A percentile compares a stretch with the other conserved stretches of the same genome.
These are phyloP conservation scores for Smittia sp. DNA, from an alignment of 2,888 invertebrate genomes.

Conservation along the genomic window DNA sequence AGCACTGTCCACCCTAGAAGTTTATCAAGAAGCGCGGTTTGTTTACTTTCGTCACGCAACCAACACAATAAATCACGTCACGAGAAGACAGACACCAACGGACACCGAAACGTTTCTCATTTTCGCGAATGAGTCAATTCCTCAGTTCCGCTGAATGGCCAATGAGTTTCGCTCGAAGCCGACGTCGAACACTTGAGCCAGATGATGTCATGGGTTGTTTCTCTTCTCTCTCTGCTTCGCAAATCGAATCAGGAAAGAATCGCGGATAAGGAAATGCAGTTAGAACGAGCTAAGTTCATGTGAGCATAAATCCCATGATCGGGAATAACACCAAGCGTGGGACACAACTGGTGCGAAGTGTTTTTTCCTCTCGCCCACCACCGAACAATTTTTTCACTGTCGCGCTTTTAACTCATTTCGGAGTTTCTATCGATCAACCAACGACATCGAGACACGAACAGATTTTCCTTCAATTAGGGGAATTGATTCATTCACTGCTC, in stretches of 20 bases:
- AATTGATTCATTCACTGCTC: not conserved
- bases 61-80: not conserved
- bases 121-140: not conserved
- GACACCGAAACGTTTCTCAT: not conserved
- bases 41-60: not conserved
- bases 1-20: too few relatives aligned
- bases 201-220: not conserved
- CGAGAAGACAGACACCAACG: too few relatives aligned
- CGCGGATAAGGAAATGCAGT: not conserved
- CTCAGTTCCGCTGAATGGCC: not conserved
- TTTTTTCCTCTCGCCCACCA: not conserved
- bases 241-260: not conserved
- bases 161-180: not conserved
- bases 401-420: not conserved
- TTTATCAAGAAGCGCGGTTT: too few relatives aligned
- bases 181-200: not conserved
- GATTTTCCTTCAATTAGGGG: not conserved
- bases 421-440: not conserved
- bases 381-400: not conserved
- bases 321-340: not conserved
- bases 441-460: not conserved
- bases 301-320: not conserved
- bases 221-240: not conserved
- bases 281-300: not conserved
- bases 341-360: not conserved